These are phyloP conservation scores for Drosophila subsilvestris DNA, from an alignment of 2,888 invertebrate species.

Conservation along the genomic window DNA sequence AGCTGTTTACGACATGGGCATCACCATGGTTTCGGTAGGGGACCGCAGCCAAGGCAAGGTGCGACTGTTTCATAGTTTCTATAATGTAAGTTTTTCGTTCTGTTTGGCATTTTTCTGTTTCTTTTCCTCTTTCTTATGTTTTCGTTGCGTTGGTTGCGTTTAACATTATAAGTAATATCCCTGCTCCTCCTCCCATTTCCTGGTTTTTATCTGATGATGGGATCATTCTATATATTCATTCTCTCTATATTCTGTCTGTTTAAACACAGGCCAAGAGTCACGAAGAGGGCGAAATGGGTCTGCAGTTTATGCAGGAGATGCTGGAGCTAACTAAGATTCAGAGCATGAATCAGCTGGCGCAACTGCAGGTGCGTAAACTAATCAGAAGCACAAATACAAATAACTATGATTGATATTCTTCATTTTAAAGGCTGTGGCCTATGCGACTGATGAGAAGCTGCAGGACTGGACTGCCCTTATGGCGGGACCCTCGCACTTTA, in stretches of 20 bases:
- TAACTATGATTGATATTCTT: constrained; percentile 18
- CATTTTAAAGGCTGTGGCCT: constrained; percentile 83
- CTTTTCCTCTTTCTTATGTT: constrained; percentile 25
- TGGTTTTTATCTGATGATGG: neutral
- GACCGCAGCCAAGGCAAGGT: constrained; percentile 90
- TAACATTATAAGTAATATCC: neutral
- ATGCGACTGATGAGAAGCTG: constrained; percentile 80
- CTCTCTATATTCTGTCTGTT: neutral
- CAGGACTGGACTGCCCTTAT: constrained; percentile 85
- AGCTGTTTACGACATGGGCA: constrained; percentile 96
- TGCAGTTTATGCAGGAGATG: constrained; percentile 99
- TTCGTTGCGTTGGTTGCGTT: constrained; percentile 20
- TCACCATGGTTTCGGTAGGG: constrained; percentile 93
- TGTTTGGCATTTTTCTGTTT: constrained; percentile 39
- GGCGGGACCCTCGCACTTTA: constrained; percentile 97
- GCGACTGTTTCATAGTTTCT: constrained; percentile 94
- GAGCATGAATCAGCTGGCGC: constrained; percentile 82
- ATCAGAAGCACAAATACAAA: neutral
- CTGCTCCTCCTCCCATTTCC: neutral
- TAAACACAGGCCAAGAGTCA: constrained; percentile 90
- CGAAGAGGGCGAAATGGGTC: constrained; percentile 95
- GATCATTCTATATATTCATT: neutral
- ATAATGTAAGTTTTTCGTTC: constrained; percentile 88
- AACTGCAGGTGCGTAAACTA: constrained; percentile 80
- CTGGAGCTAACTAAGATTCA: constrained; percentile 93